Conservation (phyloP, 2,113 vertebrate genomes). For the Alaudala cheleensis region DNA sequence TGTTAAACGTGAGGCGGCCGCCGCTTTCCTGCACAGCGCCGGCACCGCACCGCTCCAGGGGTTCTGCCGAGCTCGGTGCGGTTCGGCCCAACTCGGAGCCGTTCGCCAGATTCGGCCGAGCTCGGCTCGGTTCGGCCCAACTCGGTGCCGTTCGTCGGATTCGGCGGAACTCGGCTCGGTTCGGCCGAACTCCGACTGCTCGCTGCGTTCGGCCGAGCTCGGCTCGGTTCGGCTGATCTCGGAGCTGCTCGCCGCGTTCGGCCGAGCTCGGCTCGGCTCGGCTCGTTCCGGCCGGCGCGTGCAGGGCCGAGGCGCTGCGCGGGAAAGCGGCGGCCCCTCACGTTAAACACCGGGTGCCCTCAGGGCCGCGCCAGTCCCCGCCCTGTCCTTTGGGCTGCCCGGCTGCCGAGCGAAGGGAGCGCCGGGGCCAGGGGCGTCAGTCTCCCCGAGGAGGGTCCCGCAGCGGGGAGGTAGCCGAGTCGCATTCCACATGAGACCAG, state of each 20-base stretch:
- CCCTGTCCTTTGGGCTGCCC: neutral
- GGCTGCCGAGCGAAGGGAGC: neutral
- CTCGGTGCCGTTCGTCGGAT: no score
- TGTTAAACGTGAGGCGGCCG: neutral
- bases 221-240: no score
- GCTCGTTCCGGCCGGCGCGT: neutral
- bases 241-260: no score
- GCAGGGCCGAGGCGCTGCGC: neutral
- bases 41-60: neutral
- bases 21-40: neutral
- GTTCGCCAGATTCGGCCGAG: neutral
- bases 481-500: no score
- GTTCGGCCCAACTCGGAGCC: neutral
- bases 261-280: neutral
- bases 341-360: neutral
- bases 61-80: no score
- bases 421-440: neutral
- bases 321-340: neutral
- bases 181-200: neutral
- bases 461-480: neutral
- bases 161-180: no score
- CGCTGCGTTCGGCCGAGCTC: no score
- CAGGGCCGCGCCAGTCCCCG: neutral
- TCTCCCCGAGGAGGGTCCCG: neutral
- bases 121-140: no score